Evolutionary conservation across 2,888 invertebrate genomes (phyloP).

Genomic region (Liodrosophila aerea): DNA sequence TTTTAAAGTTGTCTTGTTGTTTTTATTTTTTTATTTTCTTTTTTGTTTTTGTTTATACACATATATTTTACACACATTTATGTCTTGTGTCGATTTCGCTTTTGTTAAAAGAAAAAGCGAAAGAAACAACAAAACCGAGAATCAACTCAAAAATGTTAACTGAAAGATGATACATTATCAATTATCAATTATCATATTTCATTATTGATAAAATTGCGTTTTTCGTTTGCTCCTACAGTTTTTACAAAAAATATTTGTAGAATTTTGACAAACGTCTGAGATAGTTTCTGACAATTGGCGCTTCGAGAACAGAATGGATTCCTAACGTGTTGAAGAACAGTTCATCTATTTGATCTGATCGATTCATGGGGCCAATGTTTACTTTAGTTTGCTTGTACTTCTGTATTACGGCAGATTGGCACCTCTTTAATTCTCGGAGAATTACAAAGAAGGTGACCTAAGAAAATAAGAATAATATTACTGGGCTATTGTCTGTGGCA

Average conservation of each 20-base stretch:
- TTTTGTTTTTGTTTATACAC: conserved; percentile 25
- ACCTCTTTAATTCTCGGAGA: conserved; percentile 67
- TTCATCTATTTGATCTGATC: conserved; percentile 28
- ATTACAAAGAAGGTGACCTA: conserved; percentile 61
- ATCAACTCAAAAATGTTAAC: conserved; percentile 31
- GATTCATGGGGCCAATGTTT: conserved; percentile 59
- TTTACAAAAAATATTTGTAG: conserved; percentile 69
- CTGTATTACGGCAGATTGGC: conserved; percentile 64
- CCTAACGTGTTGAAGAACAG: conserved; percentile 2
- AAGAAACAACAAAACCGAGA: conserved; percentile 48
- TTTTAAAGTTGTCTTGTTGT: conserved; percentile 60
- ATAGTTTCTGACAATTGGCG: conserved; percentile 52
- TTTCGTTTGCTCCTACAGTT: conserved; percentile 80
- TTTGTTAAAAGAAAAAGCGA: conserved; percentile 47
- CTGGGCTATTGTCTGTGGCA: conserved; percentile 79
- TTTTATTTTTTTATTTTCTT: conserved; percentile 35
- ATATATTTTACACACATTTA: conserved; percentile 66
- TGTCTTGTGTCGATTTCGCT: conserved; percentile 46
- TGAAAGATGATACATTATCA: conserved; percentile 13
- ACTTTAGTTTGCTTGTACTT: conserved; percentile 65
- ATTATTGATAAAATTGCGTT: conserved; percentile 77
- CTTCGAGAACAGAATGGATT: background rate
- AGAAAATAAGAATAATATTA: conserved; percentile 72
- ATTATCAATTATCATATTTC: conserved; percentile 32
- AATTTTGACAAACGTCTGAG: conserved; percentile 69